These are phyloP conservation scores for Drosophila neotestacea DNA, from an alignment of 2,888 invertebrate species.

Conservation along the genomic window DNA sequence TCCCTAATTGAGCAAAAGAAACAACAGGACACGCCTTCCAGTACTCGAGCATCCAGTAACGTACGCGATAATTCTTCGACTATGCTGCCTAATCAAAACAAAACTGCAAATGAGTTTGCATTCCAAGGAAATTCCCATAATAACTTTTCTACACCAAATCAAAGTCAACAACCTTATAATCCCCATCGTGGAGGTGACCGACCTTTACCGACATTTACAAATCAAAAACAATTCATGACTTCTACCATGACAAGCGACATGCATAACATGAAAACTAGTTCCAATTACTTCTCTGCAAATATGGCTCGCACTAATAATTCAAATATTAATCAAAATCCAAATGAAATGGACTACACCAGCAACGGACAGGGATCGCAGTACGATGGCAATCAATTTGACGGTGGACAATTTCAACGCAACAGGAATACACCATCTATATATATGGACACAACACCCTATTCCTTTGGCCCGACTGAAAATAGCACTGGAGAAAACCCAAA, in stretches of 20 bases:
- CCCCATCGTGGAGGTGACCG: constrained; percentile 12
- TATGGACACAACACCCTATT: background rate
- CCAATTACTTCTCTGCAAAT: constrained; percentile 46
- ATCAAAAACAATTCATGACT: constrained; percentile 14
- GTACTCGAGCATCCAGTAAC: background rate
- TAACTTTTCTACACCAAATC: background rate
- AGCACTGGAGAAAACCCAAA: constrained; percentile 4
- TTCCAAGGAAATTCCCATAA: background rate
- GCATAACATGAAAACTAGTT: constrained; percentile 41
- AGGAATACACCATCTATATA: constrained; percentile 3
- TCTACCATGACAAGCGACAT: constrained; percentile 14
- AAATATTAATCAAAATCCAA: constrained; percentile 26
- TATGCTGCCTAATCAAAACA: background rate
- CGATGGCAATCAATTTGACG: constrained; percentile 6
- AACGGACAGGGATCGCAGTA: constrained; percentile 17
- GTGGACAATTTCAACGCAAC: constrained; percentile 7
- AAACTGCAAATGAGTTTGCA: background rate
- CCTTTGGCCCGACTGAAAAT: constrained; percentile 9
- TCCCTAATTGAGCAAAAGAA: constrained; percentile 82
- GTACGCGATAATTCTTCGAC: background rate
- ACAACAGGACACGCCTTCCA: constrained; percentile 33
- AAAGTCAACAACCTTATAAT: background rate
- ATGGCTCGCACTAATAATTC: constrained; percentile 44
- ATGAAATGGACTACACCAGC: constrained; percentile 15
- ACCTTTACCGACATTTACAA: background rate